These are phyloP conservation scores for Pegoplata infirma DNA, from an alignment of 2,888 invertebrate genomes.

Conservation along the genomic window DNA sequence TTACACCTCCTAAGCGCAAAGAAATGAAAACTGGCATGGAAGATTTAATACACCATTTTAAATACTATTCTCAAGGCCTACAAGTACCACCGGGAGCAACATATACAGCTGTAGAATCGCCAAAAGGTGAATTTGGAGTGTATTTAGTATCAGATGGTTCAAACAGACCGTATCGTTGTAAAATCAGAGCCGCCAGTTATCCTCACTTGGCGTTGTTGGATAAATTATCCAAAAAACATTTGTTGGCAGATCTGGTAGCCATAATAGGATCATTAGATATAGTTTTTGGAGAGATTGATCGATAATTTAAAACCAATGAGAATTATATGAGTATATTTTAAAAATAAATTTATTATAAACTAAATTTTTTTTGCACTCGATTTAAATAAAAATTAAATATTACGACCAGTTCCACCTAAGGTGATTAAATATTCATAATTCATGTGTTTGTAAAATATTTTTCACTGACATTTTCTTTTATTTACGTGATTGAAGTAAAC, in stretches of 20 bases:
- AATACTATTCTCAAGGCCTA: constrained; percentile 89
- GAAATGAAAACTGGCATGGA: constrained; percentile 95
- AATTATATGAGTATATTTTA: background rate
- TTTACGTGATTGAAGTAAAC: too few relatives aligned
- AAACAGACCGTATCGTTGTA: constrained; percentile 85
- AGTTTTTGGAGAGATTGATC: constrained; percentile 83
- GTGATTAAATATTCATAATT: too few relatives aligned
- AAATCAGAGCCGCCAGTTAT: constrained; percentile 81
- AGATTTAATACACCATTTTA: constrained; percentile 93
- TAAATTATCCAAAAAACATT: constrained; percentile 81
- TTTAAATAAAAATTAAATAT: too few relatives aligned
- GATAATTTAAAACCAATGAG: constrained; percentile 71
- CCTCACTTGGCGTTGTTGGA: constrained; percentile 83
- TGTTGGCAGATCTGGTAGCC: constrained; percentile 89
- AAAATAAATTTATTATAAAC: too few relatives aligned
- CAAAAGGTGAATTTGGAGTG: constrained; percentile 92
- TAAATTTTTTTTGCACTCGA: too few relatives aligned
- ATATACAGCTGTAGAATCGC: constrained; percentile 88
- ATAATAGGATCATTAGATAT: constrained; percentile 85
- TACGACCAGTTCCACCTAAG: too few relatives aligned
- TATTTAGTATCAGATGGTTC: constrained; percentile 92
- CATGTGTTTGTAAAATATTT: too few relatives aligned
- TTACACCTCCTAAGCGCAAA: constrained; percentile 84
- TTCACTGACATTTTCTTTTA: too few relatives aligned
- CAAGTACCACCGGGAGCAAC: constrained; percentile 90